Conservation (phyloP, 2,797 vertebrate genomes). For the Helicolenus hilgendorfi region DNA sequence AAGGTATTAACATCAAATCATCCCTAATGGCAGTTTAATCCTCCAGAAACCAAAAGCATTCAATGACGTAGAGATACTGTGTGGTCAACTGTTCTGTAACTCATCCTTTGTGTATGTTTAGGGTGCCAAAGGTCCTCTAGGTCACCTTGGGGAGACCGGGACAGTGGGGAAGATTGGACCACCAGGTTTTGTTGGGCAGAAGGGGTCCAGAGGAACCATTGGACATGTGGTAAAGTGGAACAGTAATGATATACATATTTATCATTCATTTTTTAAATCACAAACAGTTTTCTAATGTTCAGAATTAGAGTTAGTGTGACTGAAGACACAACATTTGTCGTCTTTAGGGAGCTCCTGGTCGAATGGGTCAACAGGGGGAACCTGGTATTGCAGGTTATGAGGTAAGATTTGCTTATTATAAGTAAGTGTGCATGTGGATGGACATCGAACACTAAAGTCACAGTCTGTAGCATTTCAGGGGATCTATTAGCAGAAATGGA, state of each 20-base stretch:
- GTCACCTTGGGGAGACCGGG: slow-evolving; percentile 96
- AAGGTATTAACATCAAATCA: slow-evolving; percentile 89
- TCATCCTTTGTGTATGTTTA: slow-evolving; percentile 64
- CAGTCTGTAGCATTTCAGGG: not conserved
- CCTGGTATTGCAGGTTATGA: slow-evolving; percentile 95
- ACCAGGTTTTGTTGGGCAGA: slow-evolving; percentile 94
- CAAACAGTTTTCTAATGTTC: not conserved
- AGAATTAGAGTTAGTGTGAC: not conserved
- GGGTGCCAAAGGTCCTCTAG: slow-evolving; percentile 96
- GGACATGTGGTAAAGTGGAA: slow-evolving; percentile 94
- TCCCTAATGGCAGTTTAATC: not conserved
- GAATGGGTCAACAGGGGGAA: slow-evolving; percentile 96
- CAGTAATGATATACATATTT: slow-evolving; percentile 40
- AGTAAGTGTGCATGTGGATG: not conserved
- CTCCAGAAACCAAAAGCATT: not conserved
- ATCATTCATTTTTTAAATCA: slow-evolving; percentile 10
- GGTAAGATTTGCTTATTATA: slow-evolving; percentile 81
- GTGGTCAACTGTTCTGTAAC: not conserved
- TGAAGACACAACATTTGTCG: slow-evolving; percentile 20
- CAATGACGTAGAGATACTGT: not conserved
- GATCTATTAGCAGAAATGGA: not conserved
- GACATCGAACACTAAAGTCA: not conserved
- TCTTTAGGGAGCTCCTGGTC: slow-evolving; percentile 94
- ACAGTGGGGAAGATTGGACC: slow-evolving; percentile 93
- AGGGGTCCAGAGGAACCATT: slow-evolving; percentile 97